Percentiles rank a stretch among this genome's conserved stretches.
Evolutionary conservation across 2,888 invertebrate species (phyloP).

Genomic region (Linyphia triangularis): DNA sequence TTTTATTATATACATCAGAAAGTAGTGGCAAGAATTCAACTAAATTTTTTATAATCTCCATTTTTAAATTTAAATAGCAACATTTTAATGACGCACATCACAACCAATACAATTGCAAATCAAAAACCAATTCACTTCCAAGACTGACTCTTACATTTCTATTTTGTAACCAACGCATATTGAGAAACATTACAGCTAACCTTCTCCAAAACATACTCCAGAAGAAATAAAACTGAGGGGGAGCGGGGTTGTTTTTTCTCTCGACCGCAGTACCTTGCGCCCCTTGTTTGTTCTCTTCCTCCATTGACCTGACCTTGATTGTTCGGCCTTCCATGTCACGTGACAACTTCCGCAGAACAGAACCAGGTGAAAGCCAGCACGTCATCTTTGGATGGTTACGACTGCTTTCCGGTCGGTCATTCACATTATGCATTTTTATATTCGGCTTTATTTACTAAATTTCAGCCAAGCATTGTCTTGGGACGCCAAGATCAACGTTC

Average conservation of each 20-base stretch:
- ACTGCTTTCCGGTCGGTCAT: not conserved
- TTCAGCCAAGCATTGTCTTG: not conserved
- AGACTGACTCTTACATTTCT: too few relatives aligned
- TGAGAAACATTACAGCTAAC: not conserved
- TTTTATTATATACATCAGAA: too few relatives aligned
- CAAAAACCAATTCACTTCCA: too few relatives aligned
- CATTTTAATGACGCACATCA: too few relatives aligned
- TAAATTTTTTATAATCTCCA: too few relatives aligned
- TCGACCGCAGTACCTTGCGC: slow-evolving; percentile 7
- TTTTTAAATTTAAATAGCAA: too few relatives aligned
- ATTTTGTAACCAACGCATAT: too few relatives aligned
- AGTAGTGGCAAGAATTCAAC: too few relatives aligned
- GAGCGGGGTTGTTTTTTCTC: not conserved
- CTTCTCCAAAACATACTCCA: not conserved
- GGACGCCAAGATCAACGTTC: too few relatives aligned
- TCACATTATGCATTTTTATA: not conserved
- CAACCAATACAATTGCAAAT: too few relatives aligned
- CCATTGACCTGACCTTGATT: slow-evolving; percentile 66
- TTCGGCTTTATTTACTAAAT: not conserved
- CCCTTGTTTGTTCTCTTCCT: slow-evolving; percentile 37
- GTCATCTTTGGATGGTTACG: not conserved
- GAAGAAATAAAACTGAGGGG: not conserved
- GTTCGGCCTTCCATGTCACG: slow-evolving; percentile 44
- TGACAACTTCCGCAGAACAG: slow-evolving; percentile 16
- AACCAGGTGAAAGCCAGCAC: slow-evolving; percentile 62